Conservation (phyloP, 2,797 vertebrate species). For the Microctenopoma stevenorrisi region DNA sequence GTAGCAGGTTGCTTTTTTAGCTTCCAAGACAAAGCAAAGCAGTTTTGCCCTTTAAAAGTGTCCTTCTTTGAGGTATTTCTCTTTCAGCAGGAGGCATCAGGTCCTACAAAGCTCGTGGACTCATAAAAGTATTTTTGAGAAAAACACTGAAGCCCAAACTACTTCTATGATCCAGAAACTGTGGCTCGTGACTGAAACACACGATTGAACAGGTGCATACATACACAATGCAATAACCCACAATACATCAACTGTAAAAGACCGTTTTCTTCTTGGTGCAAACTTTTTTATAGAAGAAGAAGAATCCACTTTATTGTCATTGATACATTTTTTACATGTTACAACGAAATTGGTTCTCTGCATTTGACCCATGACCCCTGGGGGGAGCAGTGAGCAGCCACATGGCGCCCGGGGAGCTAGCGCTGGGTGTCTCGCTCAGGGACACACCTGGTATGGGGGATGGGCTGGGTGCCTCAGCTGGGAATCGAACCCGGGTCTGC, state of each 20-base stretch:
- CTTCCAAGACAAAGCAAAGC: neutral
- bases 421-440: too few relatives aligned
- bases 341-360: too few relatives aligned
- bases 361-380: too few relatives aligned
- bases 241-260: neutral
- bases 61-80: neutral
- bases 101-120: neutral
- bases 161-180: neutral
- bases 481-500: too few relatives aligned
- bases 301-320: too few relatives aligned
- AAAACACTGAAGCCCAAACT: neutral
- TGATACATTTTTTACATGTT: too few relatives aligned
- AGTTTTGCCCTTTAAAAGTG: neutral
- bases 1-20: neutral
- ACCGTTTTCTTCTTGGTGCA: too few relatives aligned
- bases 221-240: neutral
- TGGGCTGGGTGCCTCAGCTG: too few relatives aligned
- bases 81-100: neutral
- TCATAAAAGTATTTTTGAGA: neutral
- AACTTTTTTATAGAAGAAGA: too few relatives aligned
- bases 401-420: too few relatives aligned
- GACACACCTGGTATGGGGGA: too few relatives aligned
- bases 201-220: neutral
- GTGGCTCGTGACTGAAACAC: neutral
- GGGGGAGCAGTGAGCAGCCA: too few relatives aligned